Conservation (phyloP, 2,888 invertebrate genomes). For the Lymantria dispar region DNA sequence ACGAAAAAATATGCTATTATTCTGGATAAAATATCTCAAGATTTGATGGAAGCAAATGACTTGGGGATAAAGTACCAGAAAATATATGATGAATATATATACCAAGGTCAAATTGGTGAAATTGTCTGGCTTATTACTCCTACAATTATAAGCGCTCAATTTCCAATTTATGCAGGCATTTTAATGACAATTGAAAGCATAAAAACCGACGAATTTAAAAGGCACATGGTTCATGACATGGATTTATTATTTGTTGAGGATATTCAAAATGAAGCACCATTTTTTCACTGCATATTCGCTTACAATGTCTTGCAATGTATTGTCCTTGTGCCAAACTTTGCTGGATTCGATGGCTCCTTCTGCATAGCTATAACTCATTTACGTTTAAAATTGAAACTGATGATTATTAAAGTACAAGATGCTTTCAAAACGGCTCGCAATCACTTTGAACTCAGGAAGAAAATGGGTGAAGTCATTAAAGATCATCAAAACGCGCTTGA, state of each 20-base stretch:
- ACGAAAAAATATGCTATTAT: conserved; percentile 44
- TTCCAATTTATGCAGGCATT: conserved; percentile 52
- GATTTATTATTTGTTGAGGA: conserved; percentile 52
- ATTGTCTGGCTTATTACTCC: conserved; percentile 55
- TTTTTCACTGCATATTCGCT: conserved; percentile 55
- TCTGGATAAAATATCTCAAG: conserved; percentile 48
- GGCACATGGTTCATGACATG: conserved; percentile 62
- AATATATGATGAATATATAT: conserved; percentile 49
- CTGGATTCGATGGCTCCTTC: conserved; percentile 62
- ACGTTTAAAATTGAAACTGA: conserved; percentile 55
- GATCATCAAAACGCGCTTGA: conserved; percentile 56
- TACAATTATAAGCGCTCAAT: conserved; percentile 44
- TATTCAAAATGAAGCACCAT: conserved; percentile 56
- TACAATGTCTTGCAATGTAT: conserved; percentile 50
- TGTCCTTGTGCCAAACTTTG: conserved; percentile 48
- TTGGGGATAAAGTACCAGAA: conserved; percentile 48
- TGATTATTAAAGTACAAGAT: conserved; percentile 44
- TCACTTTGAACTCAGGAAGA: conserved; percentile 35
- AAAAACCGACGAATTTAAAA: conserved; percentile 43
- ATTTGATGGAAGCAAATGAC: conserved; percentile 51
- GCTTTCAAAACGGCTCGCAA: conserved; percentile 44
- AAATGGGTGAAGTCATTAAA: conserved; percentile 44
- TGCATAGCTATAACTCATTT: conserved; percentile 61
- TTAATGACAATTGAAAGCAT: conserved; percentile 50
- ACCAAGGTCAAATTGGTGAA: conserved; percentile 46